Evolutionary conservation across 2,888 invertebrate species (phyloP).

Genomic region (Ommatoiulus sabulosus): DNA sequence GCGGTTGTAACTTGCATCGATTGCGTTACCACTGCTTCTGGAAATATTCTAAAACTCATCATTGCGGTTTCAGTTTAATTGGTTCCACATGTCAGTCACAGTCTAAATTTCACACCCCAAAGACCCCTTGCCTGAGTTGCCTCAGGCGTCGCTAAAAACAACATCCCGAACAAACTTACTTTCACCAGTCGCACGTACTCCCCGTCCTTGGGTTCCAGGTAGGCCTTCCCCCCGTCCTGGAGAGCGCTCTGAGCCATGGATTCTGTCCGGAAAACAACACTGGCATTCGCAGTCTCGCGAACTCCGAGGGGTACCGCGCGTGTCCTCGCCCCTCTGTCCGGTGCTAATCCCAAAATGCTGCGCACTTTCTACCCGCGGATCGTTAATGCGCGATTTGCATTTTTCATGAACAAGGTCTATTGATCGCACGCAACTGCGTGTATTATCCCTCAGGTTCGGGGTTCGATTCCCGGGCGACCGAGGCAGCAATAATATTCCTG

Average conservation of each 20-base stretch:
- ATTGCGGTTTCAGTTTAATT: no score
- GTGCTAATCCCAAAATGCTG: neutral
- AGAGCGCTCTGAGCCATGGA: slow-evolving; percentile 51
- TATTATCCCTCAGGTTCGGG: neutral
- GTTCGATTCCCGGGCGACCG: neutral
- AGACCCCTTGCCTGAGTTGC: neutral
- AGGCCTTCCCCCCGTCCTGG: neutral
- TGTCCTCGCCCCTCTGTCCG: neutral
- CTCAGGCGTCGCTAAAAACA: neutral
- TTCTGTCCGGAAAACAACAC: neutral
- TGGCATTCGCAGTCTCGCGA: neutral
- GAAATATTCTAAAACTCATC: no score
- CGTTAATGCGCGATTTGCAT: neutral
- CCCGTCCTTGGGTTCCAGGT: slow-evolving; percentile 58
- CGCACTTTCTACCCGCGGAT: neutral
- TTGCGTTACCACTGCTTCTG: no score
- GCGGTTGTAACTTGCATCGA: no score
- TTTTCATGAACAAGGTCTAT: neutral
- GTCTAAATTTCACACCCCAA: no score
- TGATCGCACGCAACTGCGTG: neutral
- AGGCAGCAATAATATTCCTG: neutral
- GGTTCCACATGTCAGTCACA: no score
- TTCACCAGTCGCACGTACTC: slow-evolving; percentile 58
- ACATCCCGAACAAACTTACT: slow-evolving; percentile 55
- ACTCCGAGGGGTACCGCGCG: neutral